Conservation (phyloP, 2,113 vertebrate genomes). For the Pungitius pungitius region DNA sequence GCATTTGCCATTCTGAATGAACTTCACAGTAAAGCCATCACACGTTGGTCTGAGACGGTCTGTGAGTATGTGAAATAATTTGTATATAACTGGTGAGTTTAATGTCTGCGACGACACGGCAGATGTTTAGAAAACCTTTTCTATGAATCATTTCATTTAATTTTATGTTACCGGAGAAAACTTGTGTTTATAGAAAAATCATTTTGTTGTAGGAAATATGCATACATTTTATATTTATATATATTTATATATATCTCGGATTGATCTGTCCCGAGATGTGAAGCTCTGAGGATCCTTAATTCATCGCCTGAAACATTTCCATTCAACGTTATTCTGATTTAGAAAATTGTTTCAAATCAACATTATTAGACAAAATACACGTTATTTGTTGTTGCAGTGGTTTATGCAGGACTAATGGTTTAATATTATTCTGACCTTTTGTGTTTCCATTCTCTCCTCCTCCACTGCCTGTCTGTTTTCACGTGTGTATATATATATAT, state of each 20-base stretch:
- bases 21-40: not conserved
- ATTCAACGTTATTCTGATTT: not conserved
- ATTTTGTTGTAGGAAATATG: not conserved
- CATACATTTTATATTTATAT: too few species aligned
- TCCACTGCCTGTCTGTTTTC: too few species aligned
- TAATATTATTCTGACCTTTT: slow-evolving; percentile 93
- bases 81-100: not conserved
- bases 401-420: slow-evolving; percentile 85
- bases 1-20: slow-evolving; percentile 2
- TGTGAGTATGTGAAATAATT: not conserved
- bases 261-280: slow-evolving; percentile 26
- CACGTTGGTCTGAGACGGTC: not conserved
- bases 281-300: not conserved
- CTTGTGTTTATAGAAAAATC: not conserved
- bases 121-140: not conserved
- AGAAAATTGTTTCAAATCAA: too few species aligned
- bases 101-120: not conserved
- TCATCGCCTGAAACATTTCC: not conserved
- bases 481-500: too few species aligned
- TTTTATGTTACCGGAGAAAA: not conserved
- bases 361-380: too few species aligned
- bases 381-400: too few species aligned
- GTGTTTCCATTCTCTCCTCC: slow-evolving; percentile 91
- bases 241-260: not conserved
- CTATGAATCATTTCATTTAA: not conserved